Evolutionary conservation across 2,888 invertebrate species (phyloP).

Genomic region (Mesoligia furuncula): DNA sequence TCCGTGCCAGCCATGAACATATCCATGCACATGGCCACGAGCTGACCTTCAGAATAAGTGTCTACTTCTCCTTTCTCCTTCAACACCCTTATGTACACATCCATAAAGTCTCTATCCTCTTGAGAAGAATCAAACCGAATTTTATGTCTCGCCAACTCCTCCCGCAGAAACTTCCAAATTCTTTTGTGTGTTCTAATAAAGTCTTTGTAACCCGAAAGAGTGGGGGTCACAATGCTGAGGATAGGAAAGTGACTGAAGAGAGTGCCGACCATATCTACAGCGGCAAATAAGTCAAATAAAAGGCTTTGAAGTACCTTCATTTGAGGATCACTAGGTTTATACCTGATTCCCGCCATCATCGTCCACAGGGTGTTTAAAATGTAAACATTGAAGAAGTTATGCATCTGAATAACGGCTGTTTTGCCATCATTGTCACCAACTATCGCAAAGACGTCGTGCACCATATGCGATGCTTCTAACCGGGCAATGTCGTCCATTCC

Average conservation of each 20-base stretch:
- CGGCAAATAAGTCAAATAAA: conserved; percentile 93
- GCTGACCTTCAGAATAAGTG: conserved; percentile 93
- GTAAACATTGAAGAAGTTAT: conserved; percentile 94
- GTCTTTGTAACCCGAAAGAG: conserved; percentile 93
- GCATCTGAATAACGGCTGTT: conserved; percentile 91
- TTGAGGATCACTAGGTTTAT: conserved; percentile 92
- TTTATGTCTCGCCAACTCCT: conserved; percentile 93
- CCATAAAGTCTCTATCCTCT: conserved; percentile 95
- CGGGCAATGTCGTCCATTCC: conserved; percentile 94
- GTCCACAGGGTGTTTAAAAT: conserved; percentile 95
- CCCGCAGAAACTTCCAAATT: conserved; percentile 93
- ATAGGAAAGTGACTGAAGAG: conserved; percentile 95
- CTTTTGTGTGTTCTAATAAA: conserved; percentile 93
- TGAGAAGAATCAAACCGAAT: conserved; percentile 89
- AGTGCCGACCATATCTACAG: conserved; percentile 95
- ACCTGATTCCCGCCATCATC: conserved; percentile 95
- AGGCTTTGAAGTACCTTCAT: conserved; percentile 92
- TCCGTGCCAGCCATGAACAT: conserved; percentile 97
- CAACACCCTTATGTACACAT: conserved; percentile 93
- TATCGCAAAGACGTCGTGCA: conserved; percentile 87
- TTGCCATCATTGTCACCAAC: conserved; percentile 77
- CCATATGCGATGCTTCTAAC: conserved; percentile 92
- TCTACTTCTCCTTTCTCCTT: conserved; percentile 90
- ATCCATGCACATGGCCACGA: conserved; percentile 95
- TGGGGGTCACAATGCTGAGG: conserved; percentile 93